Base-by-base conservation (phyloP, 2,797 vertebrate species). In the Spondyliosoma cantharus region DNA sequence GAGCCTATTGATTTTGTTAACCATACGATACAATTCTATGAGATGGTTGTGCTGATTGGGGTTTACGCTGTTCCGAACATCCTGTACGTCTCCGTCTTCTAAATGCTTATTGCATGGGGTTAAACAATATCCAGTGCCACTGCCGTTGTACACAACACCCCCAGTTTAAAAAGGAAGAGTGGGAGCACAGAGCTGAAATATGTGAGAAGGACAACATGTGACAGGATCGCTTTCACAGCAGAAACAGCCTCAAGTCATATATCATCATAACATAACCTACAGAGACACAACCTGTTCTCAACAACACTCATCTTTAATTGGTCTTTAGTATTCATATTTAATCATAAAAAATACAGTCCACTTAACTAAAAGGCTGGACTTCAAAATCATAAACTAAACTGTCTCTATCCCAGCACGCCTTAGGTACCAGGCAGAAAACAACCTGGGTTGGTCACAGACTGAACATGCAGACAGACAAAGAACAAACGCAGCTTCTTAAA, bases 1-100 rank as follows among this genome's bases (percentile, higher is more conserved):
- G 32, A 37, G 32, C 32, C 7, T 67, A 50, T 29, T 52, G 19
- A 56, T 17, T 25, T 20, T 20, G 0, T 43, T 52, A 22, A 61
- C 15, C 48, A 32, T 46, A n/a, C 15, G 16, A 46, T 48, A 25
- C 29, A 65, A 42, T 64, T 4, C 64, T 32, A 62, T 69, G 9
- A 52, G 32, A 48, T 3, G 65, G 66, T 53, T 68, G 22, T 27
- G 27, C 32, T 64, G 46, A 70, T 74, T 57, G 69, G 15, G 45
- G 25, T 69, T 68, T n/a, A 62, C 20, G 9, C 24, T 25, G 20
- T 58, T 50, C 22, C 48, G 11, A 57, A 25, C 43, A 69, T 79
- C 56, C 49, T 46, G 8, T 43, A n/a, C 50, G 27, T 42, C 27
- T 16, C 7, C 0, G 1, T 32, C 17, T 13, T 61, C n/a, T 61